A percentile compares a stretch with the other conserved stretches of the same genome.
phyloP scores from a whole-genome alignment of 2,888 invertebrate species.

The Caenorhabditis sp. region DNA sequence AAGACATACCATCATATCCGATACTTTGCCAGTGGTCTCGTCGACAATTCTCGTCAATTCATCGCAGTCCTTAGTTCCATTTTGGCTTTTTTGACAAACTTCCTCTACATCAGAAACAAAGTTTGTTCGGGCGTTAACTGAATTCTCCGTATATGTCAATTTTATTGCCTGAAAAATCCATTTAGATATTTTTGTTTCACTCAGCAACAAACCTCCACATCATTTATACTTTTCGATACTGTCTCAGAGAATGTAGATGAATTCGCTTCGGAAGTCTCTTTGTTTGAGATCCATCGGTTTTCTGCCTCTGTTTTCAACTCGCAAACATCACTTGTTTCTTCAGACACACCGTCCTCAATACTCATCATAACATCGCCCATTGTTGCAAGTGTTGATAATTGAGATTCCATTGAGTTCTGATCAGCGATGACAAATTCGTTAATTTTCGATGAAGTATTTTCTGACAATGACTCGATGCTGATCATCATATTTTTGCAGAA shows the following conservation, averaged over 20 bases:
- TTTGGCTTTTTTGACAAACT: background rate
- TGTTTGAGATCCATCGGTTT: background rate
- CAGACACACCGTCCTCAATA: conserved; percentile 12
- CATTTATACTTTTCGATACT: background rate
- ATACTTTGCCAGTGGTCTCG: background rate
- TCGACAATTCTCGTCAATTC: background rate
- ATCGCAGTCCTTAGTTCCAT: background rate
- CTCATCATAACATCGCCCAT: conserved; percentile 12
- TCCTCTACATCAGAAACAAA: background rate
- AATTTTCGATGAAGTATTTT: conserved; percentile 7
- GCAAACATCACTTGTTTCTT: conserved; percentile 9
- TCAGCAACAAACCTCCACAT: background rate
- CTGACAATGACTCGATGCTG: conserved; percentile 8
- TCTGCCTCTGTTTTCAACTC: background rate
- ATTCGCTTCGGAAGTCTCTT: background rate
- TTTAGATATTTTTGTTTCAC: too few relatives aligned
- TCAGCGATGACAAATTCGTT: background rate
- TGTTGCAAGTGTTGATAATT: conserved; percentile 9
- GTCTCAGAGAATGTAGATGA: background rate
- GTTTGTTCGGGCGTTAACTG: background rate
- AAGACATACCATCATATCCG: background rate
- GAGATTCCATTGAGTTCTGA: conserved; percentile 7
- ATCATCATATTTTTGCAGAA: background rate
- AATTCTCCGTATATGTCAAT: background rate
- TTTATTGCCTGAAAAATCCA: too few relatives aligned